Conservation (phyloP, 1,140 invertebrate species). For the Cydia splendana region DNA sequence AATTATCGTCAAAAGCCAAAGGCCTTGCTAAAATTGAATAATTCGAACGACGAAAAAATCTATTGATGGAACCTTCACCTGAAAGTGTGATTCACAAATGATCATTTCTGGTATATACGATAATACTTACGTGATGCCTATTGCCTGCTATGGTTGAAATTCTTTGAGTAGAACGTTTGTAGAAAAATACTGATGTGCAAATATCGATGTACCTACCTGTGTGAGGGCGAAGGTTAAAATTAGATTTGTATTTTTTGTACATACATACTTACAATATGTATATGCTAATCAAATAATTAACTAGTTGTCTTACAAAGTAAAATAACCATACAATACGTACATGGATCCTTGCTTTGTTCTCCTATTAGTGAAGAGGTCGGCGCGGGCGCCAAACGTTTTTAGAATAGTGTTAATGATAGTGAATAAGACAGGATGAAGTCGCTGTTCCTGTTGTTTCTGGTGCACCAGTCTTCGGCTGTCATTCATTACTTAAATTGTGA, state of each 20-base stretch:
- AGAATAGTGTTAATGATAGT: not conserved
- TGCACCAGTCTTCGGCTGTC: constrained; percentile 32
- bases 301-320: too few relatives aligned
- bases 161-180: not conserved
- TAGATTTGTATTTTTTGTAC: not conserved
- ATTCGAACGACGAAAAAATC: too few relatives aligned
- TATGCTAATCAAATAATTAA: too few relatives aligned
- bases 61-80: too few relatives aligned
- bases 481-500: constrained; percentile 49
- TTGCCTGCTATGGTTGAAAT: too few relatives aligned
- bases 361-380: not conserved
- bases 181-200: not conserved
- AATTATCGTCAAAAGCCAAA: too few relatives aligned
- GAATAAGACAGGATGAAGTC: not conserved
- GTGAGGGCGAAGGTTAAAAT: not conserved
- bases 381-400: not conserved
- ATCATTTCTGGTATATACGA: too few relatives aligned
- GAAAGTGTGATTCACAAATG: too few relatives aligned
- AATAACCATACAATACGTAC: too few relatives aligned
- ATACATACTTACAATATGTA: not conserved
- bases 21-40: too few relatives aligned
- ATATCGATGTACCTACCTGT: not conserved
- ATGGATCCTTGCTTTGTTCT: not conserved
- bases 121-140: too few relatives aligned
- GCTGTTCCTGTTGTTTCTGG: not conserved